phyloP scores from a whole-genome alignment of 92 coral and sea anemone species.

The Desmophyllum pertusum region DNA sequence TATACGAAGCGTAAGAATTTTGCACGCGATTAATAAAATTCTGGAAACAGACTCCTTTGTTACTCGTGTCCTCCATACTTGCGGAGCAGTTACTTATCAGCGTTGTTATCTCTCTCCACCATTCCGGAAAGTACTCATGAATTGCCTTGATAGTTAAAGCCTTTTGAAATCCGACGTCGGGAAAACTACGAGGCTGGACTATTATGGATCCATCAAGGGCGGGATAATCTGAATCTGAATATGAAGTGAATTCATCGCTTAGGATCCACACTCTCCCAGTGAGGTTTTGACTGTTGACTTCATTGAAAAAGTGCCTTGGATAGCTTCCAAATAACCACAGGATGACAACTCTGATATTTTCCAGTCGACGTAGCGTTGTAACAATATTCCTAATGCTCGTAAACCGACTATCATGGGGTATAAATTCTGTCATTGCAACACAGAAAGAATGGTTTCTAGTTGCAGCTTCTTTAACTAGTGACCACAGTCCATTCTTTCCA shows the following conservation, averaged over 20 bases:
- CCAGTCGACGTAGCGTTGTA: not conserved
- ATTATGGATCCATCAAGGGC: not conserved
- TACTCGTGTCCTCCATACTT: not conserved
- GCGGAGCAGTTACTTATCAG: not conserved
- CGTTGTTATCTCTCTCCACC: not conserved
- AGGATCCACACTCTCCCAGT: not conserved
- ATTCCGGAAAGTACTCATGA: not conserved
- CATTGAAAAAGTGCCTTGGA: not conserved
- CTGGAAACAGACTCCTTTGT: not conserved
- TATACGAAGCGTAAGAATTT: not conserved
- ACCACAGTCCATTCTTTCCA: not conserved
- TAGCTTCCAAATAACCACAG: not conserved
- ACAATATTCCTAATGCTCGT: not conserved
- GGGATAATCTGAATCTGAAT: not conserved
- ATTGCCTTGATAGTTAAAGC: not conserved
- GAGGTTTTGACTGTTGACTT: not conserved
- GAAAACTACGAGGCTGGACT: not conserved
- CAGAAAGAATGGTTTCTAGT: not conserved
- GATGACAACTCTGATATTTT: not conserved
- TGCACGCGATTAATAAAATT: not conserved
- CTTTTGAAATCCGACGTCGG: not conserved
- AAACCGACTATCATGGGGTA: not conserved
- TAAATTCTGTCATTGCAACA: constrained; percentile 1
- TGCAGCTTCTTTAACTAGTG: not conserved
- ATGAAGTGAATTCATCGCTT: not conserved